These are phyloP conservation scores for Enteromius argenteus DNA, from an alignment of 2,797 vertebrate species.

Conservation along the genomic window DNA sequence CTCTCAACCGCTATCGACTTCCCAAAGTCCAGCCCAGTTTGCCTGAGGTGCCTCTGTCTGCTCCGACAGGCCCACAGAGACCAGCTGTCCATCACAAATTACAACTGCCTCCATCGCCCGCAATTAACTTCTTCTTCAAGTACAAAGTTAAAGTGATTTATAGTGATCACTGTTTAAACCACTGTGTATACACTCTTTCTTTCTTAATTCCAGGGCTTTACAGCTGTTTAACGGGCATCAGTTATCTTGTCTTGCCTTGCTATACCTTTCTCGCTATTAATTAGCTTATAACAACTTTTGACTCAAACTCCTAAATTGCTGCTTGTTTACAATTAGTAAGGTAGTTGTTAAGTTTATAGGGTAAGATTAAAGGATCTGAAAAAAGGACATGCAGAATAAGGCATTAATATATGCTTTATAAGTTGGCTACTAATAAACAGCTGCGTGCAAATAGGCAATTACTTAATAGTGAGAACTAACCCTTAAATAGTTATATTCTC, in stretches of 20 bases:
- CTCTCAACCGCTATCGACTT: slow-evolving; percentile 27
- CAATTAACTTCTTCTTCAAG: slow-evolving; percentile 4
- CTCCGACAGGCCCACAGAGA: slow-evolving; percentile 46
- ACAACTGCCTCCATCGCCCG: slow-evolving; percentile 39
- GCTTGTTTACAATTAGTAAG: neutral
- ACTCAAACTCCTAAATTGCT: neutral
- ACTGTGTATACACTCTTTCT: neutral
- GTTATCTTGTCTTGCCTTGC: neutral
- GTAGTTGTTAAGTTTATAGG: neutral
- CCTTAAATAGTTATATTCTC: neutral
- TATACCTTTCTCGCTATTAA: neutral
- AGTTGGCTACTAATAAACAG: neutral
- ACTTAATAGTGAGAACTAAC: neutral
- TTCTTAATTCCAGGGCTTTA: slow-evolving; percentile 1
- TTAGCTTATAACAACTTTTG: neutral
- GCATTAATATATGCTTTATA: neutral
- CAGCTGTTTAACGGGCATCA: neutral
- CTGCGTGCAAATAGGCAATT: neutral
- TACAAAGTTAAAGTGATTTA: neutral
- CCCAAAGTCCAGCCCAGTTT: slow-evolving; percentile 66
- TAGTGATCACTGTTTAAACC: neutral
- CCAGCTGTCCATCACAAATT: slow-evolving; percentile 67
- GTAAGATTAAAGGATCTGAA: neutral
- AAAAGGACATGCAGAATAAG: neutral
- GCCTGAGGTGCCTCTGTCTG: slow-evolving; percentile 47